Conservation (phyloP, 2,113 vertebrate species). For the Pogonocichla stellata region DNA sequence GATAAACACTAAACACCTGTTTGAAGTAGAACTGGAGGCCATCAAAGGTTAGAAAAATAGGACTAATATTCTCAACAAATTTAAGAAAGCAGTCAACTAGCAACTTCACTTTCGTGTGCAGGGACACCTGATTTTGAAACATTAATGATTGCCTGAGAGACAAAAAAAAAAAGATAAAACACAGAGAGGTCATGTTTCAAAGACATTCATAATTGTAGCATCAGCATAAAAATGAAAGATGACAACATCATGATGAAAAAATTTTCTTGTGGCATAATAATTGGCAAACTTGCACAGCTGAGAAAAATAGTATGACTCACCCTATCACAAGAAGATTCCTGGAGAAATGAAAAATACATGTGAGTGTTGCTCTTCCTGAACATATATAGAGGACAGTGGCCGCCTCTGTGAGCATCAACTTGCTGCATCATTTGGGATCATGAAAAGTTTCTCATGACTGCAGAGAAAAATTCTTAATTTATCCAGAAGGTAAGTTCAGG, state of each 20-base stretch:
- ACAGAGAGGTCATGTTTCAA: slow-evolving; percentile 44
- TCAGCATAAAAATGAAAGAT: slow-evolving; percentile 49
- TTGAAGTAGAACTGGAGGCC: slow-evolving; percentile 44
- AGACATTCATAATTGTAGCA: slow-evolving; percentile 29
- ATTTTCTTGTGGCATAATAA: background rate
- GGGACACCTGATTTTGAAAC: slow-evolving; percentile 44
- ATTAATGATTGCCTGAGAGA: slow-evolving; percentile 49
- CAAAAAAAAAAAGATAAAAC: background rate
- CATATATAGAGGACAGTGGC: background rate
- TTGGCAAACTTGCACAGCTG: background rate
- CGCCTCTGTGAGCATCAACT: background rate
- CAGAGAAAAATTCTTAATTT: background rate
- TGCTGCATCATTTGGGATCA: background rate
- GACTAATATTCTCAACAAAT: background rate
- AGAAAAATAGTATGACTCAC: background rate
- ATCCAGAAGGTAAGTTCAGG: background rate
- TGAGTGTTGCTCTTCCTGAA: background rate
- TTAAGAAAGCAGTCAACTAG: slow-evolving; percentile 13
- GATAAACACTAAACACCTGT: background rate
- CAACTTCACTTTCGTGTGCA: slow-evolving; percentile 11
- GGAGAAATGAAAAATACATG: background rate
- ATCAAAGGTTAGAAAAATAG: background rate
- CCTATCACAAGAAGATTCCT: background rate
- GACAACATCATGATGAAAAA: slow-evolving; percentile 53
- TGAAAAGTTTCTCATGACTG: background rate